Percentiles rank a stretch among this genome's conserved stretches.
These are phyloP conservation scores for Spea bombifrons DNA, from an alignment of 2,113 vertebrate genomes.

Conservation along the genomic window DNA sequence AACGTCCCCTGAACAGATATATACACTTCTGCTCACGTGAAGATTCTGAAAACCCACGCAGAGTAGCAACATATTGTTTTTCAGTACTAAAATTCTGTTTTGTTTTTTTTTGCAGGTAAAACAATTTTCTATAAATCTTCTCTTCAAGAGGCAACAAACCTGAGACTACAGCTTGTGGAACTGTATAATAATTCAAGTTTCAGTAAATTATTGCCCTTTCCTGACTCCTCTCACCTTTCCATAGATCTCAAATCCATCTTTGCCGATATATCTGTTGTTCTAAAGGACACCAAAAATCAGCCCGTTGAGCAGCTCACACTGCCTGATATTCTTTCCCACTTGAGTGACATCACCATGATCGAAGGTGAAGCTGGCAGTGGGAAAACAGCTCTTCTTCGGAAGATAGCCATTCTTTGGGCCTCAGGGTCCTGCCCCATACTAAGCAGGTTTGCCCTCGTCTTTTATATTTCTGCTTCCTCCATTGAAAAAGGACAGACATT, in stretches of 20 bases:
- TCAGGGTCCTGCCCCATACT: slow-evolving; percentile 54
- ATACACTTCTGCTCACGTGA: too few relatives aligned
- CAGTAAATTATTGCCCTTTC: slow-evolving; percentile 41
- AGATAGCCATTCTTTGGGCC: slow-evolving; percentile 56
- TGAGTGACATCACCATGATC: slow-evolving; percentile 52
- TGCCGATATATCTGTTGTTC: slow-evolving; percentile 49
- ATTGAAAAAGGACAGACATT: slow-evolving; percentile 39
- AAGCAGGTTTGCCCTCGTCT: slow-evolving; percentile 56
- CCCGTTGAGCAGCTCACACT: slow-evolving; percentile 41
- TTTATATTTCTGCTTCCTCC: slow-evolving; percentile 51
- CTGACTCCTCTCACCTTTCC: slow-evolving; percentile 19
- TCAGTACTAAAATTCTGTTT: background rate
- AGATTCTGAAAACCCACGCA: too few relatives aligned
- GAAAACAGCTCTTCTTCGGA: slow-evolving; percentile 54
- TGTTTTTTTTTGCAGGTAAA: slow-evolving; percentile 1
- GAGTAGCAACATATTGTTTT: too few relatives aligned
- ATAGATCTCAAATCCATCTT: slow-evolving; percentile 42
- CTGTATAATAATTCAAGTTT: slow-evolving; percentile 47
- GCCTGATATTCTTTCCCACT: slow-evolving; percentile 42
- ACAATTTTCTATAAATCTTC: background rate
- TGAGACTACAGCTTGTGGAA: slow-evolving; percentile 40
- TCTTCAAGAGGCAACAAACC: slow-evolving; percentile 45
- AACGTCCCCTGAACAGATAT: too few relatives aligned
- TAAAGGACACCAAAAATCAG: slow-evolving; percentile 45
- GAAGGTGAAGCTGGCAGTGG: slow-evolving; percentile 57